Evolutionary conservation across 2,113 vertebrate species (phyloP), one percentile per base, ranked within the genome.

Genomic region (Rallus limicola): DNA sequence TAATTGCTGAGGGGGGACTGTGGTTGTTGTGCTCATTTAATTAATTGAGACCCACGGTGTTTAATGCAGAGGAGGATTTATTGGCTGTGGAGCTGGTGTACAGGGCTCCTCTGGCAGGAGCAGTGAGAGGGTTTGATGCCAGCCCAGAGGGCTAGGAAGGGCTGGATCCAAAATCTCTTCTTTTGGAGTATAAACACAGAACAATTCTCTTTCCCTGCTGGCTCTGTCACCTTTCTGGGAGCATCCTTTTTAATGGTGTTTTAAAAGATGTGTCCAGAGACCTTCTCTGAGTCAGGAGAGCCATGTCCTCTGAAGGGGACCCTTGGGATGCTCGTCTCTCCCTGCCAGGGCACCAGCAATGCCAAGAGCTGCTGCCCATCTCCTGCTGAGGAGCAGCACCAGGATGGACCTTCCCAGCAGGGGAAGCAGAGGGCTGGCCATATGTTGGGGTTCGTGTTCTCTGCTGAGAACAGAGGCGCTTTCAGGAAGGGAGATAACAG

Each of bases 1-100:
- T 96, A 95, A 96, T 96, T 96, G 95, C 95, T 71, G 59, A 82
- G 42, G 90, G 96, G 90, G 96, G 90, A 71, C 60, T 56, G 65
- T 14, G 72, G 64, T 86, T 58, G 68, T 88, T 93, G 90, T 82
- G 65, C 88, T 92, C 77, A 38, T 83, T 96, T 96, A 96, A 96
- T 95, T 96, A 96, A 96, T 92, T 58, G 76, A 83, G 86, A 70
- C 69, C 48, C 0, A 3, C 53, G 13, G 44, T 92, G 82, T 93
- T 90, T 83, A 68, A 88, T 80, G 92, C 65, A 71, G 79, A 34
- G 5, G 70, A 84, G 62, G 93, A 90, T 94, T 94, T 94, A 93
- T 87, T 90, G 88, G 85, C 92, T 88, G 79, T 20, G 82, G 90
- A 75, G 59, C 76, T 82, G 84, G 29, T 52, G 84, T 8, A 53